Conservation (phyloP, 2,888 invertebrate species). For the Neoaliturus tenellus region DNA sequence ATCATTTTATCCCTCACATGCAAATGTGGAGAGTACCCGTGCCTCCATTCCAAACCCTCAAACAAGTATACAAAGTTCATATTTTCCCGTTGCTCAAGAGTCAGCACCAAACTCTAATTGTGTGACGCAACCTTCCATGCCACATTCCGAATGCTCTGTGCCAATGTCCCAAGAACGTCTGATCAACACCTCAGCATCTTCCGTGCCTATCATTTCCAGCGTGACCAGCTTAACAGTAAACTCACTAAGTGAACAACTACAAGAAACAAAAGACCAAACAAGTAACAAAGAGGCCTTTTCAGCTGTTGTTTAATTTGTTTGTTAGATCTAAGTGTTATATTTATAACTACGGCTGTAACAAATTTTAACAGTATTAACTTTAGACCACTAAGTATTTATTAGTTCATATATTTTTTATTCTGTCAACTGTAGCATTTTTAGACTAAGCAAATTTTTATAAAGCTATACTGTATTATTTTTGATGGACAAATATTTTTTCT, state of each 20-base stretch:
- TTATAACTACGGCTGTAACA: neutral
- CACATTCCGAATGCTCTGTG: neutral
- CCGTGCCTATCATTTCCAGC: neutral
- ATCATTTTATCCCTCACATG: neutral
- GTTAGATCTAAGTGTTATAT: no score
- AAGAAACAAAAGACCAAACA: neutral
- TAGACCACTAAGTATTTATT: no score
- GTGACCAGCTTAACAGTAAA: neutral
- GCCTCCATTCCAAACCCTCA: neutral
- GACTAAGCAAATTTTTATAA: no score
- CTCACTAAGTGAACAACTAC: neutral
- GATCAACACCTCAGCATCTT: neutral
- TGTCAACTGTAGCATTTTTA: no score
- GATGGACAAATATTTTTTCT: no score
- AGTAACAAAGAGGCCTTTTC: conserved; percentile 13
- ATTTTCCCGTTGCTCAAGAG: neutral
- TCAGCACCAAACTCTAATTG: neutral
- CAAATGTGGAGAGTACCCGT: neutral
- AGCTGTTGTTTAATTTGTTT: neutral
- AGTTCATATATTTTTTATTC: no score
- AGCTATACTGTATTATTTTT: no score
- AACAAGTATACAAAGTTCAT: neutral
- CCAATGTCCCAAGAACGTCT: neutral
- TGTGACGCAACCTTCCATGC: no score
- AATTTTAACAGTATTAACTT: neutral